Conservation (phyloP, 1,140 invertebrate species). For the Sweltsa coloradensis region DNA sequence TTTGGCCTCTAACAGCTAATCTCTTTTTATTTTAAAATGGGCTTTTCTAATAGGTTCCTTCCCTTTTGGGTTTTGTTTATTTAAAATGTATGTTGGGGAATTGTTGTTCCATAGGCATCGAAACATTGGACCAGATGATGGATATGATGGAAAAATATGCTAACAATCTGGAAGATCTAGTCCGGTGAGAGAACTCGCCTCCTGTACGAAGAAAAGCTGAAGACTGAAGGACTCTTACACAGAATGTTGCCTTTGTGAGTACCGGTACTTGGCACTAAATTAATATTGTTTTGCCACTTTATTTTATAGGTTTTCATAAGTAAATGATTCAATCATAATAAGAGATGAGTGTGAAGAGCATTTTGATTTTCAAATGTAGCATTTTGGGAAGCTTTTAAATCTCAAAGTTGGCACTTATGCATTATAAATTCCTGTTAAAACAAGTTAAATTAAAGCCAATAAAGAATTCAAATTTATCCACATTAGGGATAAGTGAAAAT, state of each 20-base stretch:
- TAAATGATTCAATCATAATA: too few species aligned
- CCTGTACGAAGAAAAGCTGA: constrained; percentile 83
- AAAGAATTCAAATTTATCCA: too few species aligned
- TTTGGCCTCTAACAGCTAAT: background rate
- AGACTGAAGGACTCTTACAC: constrained; percentile 84
- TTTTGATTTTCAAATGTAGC: too few species aligned
- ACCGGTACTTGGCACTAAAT: constrained; percentile 17
- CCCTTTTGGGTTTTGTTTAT: constrained; percentile 9
- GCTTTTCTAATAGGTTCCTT: background rate
- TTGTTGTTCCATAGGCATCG: constrained; percentile 44
- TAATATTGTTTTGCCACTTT: background rate
- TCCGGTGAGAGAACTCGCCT: constrained; percentile 76
- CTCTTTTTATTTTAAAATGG: constrained; percentile 5
- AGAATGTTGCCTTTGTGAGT: constrained; percentile 82
- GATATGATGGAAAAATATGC: constrained; percentile 93
- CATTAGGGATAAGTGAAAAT: too few species aligned
- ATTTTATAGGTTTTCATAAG: too few species aligned
- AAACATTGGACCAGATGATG: constrained; percentile 95
- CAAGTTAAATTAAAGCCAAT: too few species aligned
- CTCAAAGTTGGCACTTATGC: too few species aligned
- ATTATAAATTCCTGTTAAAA: too few species aligned
- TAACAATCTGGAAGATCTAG: constrained; percentile 87
- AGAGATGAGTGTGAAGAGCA: too few species aligned
- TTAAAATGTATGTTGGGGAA: too few species aligned
- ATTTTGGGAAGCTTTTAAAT: too few species aligned